Evolutionary conservation across 2,888 invertebrate species (phyloP).

Genomic region (Parochlus steinenii): DNA sequence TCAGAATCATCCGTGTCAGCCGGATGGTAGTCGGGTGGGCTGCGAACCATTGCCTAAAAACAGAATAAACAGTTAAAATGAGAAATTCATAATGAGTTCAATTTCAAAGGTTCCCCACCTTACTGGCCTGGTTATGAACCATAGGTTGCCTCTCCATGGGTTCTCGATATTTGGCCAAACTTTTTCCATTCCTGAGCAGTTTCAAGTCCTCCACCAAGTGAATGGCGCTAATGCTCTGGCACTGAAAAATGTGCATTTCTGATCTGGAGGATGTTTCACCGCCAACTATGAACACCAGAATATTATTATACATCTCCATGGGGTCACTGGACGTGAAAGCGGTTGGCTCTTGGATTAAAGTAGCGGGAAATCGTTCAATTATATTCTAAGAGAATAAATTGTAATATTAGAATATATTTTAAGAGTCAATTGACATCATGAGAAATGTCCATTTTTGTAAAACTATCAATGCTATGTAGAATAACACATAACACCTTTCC

Average conservation of each 20-base stretch:
- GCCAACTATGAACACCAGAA: slow-evolving; percentile 89
- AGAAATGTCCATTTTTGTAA: no score
- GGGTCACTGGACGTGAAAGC: slow-evolving; percentile 94
- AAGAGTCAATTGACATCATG: slow-evolving; percentile 9
- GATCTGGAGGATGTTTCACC: slow-evolving; percentile 48
- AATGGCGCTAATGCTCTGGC: slow-evolving; percentile 64
- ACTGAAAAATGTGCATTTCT: slow-evolving; percentile 97
- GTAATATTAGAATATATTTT: not conserved
- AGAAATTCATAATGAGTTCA: not conserved
- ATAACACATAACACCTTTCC: no score
- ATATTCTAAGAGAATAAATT: slow-evolving; percentile 49
- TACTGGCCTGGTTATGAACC: no score
- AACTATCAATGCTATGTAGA: no score
- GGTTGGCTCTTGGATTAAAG: slow-evolving; percentile 86
- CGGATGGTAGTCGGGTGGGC: slow-evolving; percentile 16
- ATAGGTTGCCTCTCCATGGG: no score
- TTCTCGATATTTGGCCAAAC: slow-evolving; percentile 34
- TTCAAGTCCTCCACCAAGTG: slow-evolving; percentile 74
- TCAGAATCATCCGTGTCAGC: slow-evolving; percentile 35
- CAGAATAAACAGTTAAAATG: not conserved
- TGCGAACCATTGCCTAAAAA: slow-evolving; percentile 10
- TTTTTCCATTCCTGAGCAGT: slow-evolving; percentile 45
- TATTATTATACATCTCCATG: slow-evolving; percentile 96
- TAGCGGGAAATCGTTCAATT: slow-evolving; percentile 90
- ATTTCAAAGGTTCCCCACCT: slow-evolving; percentile 2